These are phyloP conservation scores for Megalops atlanticus DNA, from an alignment of 2,113 vertebrate genomes.

Conservation along the genomic window DNA sequence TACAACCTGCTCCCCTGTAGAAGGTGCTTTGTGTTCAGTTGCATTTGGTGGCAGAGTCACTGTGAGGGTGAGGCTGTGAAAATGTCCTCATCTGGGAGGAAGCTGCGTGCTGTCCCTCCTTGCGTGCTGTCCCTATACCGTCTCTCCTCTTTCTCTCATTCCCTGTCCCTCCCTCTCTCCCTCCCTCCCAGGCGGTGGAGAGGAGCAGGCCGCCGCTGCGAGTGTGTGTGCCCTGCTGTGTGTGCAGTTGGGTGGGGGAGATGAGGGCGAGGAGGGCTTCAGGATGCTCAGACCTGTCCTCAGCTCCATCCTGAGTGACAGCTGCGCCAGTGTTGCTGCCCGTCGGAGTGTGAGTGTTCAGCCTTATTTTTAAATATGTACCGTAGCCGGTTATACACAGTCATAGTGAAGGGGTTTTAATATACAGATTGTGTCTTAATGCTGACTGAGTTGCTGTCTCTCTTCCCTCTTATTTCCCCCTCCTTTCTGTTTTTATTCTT, in stretches of 20 bases:
- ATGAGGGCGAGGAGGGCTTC: conserved; percentile 85
- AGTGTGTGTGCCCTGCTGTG: conserved; percentile 82
- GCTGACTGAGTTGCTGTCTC: too few relatives aligned
- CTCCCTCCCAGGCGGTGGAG: conserved; percentile 76
- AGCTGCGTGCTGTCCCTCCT: too few relatives aligned
- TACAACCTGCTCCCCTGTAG: too few relatives aligned
- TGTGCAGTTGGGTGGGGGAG: conserved; percentile 87
- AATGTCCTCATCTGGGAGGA: too few relatives aligned
- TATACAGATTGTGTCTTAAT: neutral
- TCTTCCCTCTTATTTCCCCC: neutral
- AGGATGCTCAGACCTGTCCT: conserved; percentile 79
- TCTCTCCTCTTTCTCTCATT: neutral
- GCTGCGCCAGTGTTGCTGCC: conserved; percentile 71
- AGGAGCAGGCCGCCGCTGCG: conserved; percentile 87
- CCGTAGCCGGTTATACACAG: neutral
- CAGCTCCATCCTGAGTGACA: conserved; percentile 77
- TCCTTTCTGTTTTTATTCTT: conserved; percentile 29
- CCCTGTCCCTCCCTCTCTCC: neutral
- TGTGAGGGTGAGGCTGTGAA: too few relatives aligned
- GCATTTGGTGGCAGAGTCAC: too few relatives aligned
- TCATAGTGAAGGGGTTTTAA: neutral
- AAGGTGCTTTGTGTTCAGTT: too few relatives aligned
- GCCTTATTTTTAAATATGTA: neutral
- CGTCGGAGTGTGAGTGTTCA: conserved; percentile 84
- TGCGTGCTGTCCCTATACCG: too few relatives aligned